Conservation (phyloP, 1,140 invertebrate genomes). For the Drosophila sturtevanti region DNA sequence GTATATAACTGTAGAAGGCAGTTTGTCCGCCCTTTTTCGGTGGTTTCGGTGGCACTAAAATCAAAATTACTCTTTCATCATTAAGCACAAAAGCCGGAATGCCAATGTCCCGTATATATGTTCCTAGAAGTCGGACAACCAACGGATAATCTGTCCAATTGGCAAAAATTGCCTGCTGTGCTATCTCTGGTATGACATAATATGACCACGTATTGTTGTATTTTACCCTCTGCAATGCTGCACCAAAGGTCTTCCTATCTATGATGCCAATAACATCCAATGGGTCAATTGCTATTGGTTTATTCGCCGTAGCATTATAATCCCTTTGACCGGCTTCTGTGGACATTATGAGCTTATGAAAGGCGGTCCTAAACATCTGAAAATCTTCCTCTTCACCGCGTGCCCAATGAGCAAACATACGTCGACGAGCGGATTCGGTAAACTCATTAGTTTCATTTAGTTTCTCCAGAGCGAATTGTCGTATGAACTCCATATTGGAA, state of each 20-base stretch:
- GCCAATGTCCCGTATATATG: slow-evolving; percentile 71
- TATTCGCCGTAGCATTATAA: slow-evolving; percentile 45
- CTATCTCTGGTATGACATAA: slow-evolving; percentile 76
- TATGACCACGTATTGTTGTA: slow-evolving; percentile 73
- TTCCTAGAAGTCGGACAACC: slow-evolving; percentile 64
- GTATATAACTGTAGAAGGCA: slow-evolving; percentile 68
- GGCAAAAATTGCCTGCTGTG: slow-evolving; percentile 67
- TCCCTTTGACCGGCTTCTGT: slow-evolving; percentile 59
- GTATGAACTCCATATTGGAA: slow-evolving; percentile 62
- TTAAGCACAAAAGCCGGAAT: slow-evolving; percentile 70
- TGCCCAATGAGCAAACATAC: slow-evolving; percentile 81
- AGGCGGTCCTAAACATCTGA: slow-evolving; percentile 61
- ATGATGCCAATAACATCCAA: slow-evolving; percentile 58
- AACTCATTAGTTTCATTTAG: slow-evolving; percentile 57
- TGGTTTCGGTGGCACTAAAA: slow-evolving; percentile 71
- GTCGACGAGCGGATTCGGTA: slow-evolving; percentile 72
- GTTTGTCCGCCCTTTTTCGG: slow-evolving; percentile 60
- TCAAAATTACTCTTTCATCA: slow-evolving; percentile 67
- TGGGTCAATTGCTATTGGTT: slow-evolving; percentile 66
- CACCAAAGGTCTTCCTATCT: slow-evolving; percentile 52
- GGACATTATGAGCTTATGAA: slow-evolving; percentile 61
- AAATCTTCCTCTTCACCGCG: slow-evolving; percentile 70
- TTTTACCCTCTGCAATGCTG: slow-evolving; percentile 61
- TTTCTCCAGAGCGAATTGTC: slow-evolving; percentile 54
- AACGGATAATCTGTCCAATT: slow-evolving; percentile 70